A percentile compares a stretch with the other conserved stretches of the same genome.
Conservation (phyloP, 2,797 vertebrate species). For the Aldrovandia affinis region DNA sequence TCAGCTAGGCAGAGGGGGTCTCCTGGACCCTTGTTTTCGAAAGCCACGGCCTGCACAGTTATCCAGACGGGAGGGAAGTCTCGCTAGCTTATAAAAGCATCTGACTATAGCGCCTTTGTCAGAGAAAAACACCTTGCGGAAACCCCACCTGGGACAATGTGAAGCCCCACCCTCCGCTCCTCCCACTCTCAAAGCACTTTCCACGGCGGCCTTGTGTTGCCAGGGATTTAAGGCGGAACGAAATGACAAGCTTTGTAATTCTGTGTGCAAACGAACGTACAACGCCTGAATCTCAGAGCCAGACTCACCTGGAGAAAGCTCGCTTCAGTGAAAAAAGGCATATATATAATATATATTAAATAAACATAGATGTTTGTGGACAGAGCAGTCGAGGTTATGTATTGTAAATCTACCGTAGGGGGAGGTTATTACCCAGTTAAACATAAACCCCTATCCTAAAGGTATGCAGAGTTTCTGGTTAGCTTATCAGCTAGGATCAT, state of each 20-base stretch:
- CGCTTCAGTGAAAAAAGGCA: background rate
- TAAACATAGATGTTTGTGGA: background rate
- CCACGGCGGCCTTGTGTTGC: conserved; percentile 50
- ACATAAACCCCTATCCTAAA: conserved; percentile 23
- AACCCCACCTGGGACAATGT: conserved; percentile 60
- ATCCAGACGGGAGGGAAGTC: conserved; percentile 14
- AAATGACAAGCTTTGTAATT: no score
- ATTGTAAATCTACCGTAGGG: background rate
- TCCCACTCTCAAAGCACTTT: conserved; percentile 56
- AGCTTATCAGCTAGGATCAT: background rate
- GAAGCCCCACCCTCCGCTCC: conserved; percentile 65
- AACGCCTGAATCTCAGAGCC: background rate
- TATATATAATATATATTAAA: background rate
- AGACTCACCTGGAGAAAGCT: conserved; percentile 38
- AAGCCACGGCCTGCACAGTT: conserved; percentile 23
- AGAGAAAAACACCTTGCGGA: conserved; percentile 47
- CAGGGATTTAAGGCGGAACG: conserved; percentile 61
- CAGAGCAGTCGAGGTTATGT: background rate
- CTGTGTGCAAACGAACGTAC: background rate
- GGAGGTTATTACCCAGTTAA: background rate
- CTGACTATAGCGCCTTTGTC: conserved; percentile 36
- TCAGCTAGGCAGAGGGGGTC: background rate
- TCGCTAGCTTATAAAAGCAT: conserved; percentile 33
- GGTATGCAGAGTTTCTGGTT: conserved; percentile 7
- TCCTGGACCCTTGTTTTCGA: conserved; percentile 33